phyloP scores from a whole-genome alignment of 1,140 invertebrate genomes.

The Ditylenchus dipsaci region DNA sequence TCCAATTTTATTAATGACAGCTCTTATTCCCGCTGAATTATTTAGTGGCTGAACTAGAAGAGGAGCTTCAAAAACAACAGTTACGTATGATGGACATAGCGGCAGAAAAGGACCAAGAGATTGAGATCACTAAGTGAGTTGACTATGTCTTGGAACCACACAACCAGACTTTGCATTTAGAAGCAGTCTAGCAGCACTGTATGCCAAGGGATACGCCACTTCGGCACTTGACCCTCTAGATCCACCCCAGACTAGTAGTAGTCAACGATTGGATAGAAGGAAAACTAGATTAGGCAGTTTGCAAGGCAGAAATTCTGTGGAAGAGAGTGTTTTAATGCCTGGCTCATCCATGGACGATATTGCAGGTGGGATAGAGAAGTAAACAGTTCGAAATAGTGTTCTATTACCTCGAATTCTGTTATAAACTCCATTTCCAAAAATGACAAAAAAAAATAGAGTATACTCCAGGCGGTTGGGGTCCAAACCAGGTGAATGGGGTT shows the following conservation, averaged over 20 bases:
- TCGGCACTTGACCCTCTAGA: constrained; percentile 30
- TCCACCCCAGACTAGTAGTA: constrained; percentile 32
- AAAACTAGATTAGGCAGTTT: constrained; percentile 6
- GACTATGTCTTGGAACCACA: not conserved
- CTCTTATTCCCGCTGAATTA: not conserved
- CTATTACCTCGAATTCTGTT: not conserved
- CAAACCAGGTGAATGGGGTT: no score
- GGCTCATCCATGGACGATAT: constrained; percentile 4
- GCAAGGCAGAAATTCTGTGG: constrained; percentile 11
- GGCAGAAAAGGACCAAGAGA: constrained; percentile 40
- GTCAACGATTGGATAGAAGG: not conserved
- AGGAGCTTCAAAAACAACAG: constrained; percentile 39
- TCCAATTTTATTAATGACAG: not conserved
- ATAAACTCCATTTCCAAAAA: no score
- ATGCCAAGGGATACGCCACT: constrained; percentile 7
- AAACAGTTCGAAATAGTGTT: not conserved
- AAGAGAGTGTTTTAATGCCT: not conserved
- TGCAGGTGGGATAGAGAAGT: constrained; percentile 7
- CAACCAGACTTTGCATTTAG: constrained; percentile 3
- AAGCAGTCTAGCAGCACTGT: constrained; percentile 27
- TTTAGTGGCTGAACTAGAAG: constrained; percentile 41
- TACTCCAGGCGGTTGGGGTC: no score
- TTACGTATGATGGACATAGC: constrained; percentile 36
- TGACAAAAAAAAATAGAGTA: no score
- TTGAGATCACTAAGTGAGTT: constrained; percentile 41